Evolutionary conservation across 2,888 invertebrate species (phyloP).

Genomic region (Cylloceria caligata): DNA sequence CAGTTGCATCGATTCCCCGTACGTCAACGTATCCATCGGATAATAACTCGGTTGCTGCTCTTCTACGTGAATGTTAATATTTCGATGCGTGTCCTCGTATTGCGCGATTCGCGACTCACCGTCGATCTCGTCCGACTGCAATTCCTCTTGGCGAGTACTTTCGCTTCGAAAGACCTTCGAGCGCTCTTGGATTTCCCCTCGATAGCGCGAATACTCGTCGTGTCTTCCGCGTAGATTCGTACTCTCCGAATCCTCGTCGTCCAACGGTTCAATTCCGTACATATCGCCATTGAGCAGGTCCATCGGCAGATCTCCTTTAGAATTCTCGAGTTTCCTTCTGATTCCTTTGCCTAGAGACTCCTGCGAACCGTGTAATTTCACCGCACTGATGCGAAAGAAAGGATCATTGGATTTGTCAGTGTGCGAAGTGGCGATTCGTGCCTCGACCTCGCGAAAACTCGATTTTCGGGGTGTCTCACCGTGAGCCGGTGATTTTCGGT

Average conservation of each 20-base stretch:
- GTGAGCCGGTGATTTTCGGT: constrained; percentile 74
- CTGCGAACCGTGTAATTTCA: constrained; percentile 43
- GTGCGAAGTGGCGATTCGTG: constrained; percentile 58
- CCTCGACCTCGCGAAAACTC: constrained; percentile 70
- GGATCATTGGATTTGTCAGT: constrained; percentile 62
- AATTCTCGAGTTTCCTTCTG: constrained; percentile 60
- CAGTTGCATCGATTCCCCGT: constrained; percentile 13
- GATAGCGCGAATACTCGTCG: constrained; percentile 47
- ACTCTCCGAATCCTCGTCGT: constrained; percentile 29
- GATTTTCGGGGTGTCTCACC: constrained; percentile 73
- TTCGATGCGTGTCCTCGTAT: background rate
- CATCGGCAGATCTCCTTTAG: constrained; percentile 55
- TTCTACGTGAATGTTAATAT: background rate
- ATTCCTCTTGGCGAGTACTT: constrained; percentile 13
- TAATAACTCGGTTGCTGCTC: constrained; percentile 13
- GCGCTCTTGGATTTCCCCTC: constrained; percentile 28
- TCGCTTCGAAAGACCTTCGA: constrained; percentile 23
- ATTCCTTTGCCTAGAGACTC: constrained; percentile 65
- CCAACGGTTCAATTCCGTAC: constrained; percentile 54
- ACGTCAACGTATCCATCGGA: background rate
- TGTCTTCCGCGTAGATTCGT: constrained; percentile 29
- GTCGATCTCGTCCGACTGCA: constrained; percentile 35
- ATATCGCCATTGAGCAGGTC: constrained; percentile 56
- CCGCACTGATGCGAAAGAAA: constrained; percentile 56
- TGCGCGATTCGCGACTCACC: background rate